These are phyloP conservation scores for Calidris pygmaea DNA, from an alignment of 2,113 vertebrate species.

Conservation along the genomic window DNA sequence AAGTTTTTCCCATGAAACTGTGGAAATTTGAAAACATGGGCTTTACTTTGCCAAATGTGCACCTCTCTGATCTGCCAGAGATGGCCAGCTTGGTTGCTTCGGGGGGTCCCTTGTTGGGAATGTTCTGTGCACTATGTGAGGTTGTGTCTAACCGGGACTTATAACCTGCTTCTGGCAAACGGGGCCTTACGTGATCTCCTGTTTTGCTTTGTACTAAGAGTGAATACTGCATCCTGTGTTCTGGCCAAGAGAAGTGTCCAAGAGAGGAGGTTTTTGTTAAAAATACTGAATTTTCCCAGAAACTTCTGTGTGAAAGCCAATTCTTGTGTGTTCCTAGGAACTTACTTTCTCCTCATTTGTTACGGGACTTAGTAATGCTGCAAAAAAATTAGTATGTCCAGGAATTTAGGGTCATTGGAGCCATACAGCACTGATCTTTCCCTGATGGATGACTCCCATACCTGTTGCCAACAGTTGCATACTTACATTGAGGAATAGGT, in stretches of 20 bases:
- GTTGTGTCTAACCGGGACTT: background rate
- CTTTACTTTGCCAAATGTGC: background rate
- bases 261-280: slow-evolving; percentile 10
- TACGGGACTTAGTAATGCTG: background rate
- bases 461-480: background rate
- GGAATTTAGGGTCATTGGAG: background rate
- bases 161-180: background rate
- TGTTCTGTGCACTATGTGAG: background rate
- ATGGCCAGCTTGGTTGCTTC: background rate
- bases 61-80: background rate
- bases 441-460: background rate
- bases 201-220: background rate
- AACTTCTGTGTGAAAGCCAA: background rate
- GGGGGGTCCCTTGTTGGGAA: background rate
- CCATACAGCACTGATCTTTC: background rate
- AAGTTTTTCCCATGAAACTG: background rate
- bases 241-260: background rate
- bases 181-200: background rate
- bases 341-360: background rate
- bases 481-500: background rate
- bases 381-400: background rate
- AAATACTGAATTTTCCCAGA: slow-evolving; percentile 1
- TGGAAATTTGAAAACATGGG: rapidly evolving
- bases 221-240: background rate
- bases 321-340: background rate